Evolutionary conservation across 2,113 vertebrate species (phyloP).

Genomic region (Pseudorhombus dupliciocellatus): DNA sequence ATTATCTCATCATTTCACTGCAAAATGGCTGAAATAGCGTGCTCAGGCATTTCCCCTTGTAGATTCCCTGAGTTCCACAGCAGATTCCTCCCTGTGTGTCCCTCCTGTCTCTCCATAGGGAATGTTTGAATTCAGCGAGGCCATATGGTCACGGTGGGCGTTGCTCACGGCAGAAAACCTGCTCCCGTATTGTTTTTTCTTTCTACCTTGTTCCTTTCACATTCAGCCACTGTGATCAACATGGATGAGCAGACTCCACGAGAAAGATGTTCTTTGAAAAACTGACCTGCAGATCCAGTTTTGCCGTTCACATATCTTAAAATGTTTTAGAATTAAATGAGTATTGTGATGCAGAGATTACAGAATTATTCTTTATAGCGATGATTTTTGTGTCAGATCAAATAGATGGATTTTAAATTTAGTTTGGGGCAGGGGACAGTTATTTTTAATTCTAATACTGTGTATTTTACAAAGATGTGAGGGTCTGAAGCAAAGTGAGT

Average conservation of each 20-base stretch:
- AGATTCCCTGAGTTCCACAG: conserved; percentile 45
- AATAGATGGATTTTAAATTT: neutral
- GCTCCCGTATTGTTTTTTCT: conserved; percentile 11
- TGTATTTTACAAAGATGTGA: neutral
- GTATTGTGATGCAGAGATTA: neutral
- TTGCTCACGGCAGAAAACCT: conserved; percentile 47
- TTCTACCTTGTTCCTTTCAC: conserved; percentile 32
- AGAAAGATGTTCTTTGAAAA: conserved; percentile 13
- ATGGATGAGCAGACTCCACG: conserved; percentile 1
- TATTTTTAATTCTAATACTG: neutral
- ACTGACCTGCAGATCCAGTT: neutral
- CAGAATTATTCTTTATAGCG: no score
- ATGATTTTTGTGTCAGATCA: neutral
- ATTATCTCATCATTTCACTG: neutral
- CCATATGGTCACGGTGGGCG: conserved; percentile 69
- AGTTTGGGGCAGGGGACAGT: neutral
- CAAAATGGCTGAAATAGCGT: neutral
- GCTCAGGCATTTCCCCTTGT: neutral
- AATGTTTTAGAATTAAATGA: neutral
- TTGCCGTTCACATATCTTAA: neutral
- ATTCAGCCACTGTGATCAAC: conserved; percentile 21
- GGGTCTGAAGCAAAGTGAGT: neutral
- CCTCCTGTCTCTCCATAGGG: conserved; percentile 69
- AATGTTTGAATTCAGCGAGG: conserved; percentile 54
- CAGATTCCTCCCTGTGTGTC: conserved; percentile 60